A percentile compares a stretch with the other conserved stretches of the same genome.
These are phyloP conservation scores for Odontamblyopus lacepedii DNA, from an alignment of 2,797 vertebrate species.

Conservation along the genomic window DNA sequence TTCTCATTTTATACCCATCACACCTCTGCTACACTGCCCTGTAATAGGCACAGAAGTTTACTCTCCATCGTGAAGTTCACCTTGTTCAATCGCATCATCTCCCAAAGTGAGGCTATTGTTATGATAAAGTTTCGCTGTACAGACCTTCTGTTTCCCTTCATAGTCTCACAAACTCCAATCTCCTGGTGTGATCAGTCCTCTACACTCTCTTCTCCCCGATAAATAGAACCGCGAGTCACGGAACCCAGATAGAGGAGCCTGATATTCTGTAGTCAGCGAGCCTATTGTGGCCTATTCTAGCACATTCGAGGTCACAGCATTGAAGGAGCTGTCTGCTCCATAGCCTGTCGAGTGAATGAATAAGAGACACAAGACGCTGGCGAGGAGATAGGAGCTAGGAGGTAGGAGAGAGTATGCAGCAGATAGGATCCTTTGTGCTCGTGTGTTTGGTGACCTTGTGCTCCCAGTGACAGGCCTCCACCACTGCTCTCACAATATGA, in stretches of 20 bases:
- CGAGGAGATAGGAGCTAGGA: conserved; percentile 42
- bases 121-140: conserved; percentile 10
- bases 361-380: conserved; percentile 45
- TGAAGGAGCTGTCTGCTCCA: conserved; percentile 65
- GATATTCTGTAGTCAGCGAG: conserved; percentile 59
- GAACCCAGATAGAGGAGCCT: conserved; percentile 52
- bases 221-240: conserved; percentile 48
- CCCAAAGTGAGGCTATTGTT: background rate
- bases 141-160: conserved; percentile 14
- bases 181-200: conserved; percentile 41
- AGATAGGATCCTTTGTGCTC: conserved; percentile 69
- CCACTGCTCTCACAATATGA: conserved; percentile 65
- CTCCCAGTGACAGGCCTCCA: conserved; percentile 68
- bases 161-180: conserved; percentile 37
- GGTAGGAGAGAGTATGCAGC: conserved; percentile 39
- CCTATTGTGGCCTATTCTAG: conserved; percentile 65
- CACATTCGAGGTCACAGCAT: conserved; percentile 62
- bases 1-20: background rate
- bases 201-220: conserved; percentile 36
- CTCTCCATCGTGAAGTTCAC: background rate
- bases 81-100: conserved; percentile 4
- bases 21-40: background rate
- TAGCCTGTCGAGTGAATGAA: conserved; percentile 58
- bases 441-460: conserved; percentile 71
- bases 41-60: background rate